Conservation (phyloP, 2,113 vertebrate species). For the Rhinichthys klamathensis region DNA sequence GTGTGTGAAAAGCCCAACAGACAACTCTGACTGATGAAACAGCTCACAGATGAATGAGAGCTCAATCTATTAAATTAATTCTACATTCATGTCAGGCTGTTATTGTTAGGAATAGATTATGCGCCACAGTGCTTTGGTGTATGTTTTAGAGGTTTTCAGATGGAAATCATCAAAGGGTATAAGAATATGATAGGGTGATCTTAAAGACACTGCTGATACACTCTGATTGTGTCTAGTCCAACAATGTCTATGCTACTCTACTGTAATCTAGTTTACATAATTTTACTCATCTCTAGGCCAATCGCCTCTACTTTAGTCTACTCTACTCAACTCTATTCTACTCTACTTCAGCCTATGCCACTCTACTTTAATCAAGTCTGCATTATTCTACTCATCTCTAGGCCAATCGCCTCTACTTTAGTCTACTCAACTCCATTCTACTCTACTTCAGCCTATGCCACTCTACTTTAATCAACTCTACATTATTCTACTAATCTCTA, state of each 20-base stretch:
- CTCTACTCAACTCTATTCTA: not conserved
- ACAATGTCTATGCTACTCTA: not conserved
- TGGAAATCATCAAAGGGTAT: not conserved
- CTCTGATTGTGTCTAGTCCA: not conserved
- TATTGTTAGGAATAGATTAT: not conserved
- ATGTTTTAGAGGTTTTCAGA: not conserved
- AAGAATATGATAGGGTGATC: not conserved
- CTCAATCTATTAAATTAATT: not conserved
- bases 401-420: not conserved
- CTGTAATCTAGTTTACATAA: too few relatives aligned
- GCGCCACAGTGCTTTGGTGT: not conserved
- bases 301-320: not conserved
- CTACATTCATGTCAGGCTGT: not conserved
- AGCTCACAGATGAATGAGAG: conserved; percentile 37
- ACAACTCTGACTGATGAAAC: conserved; percentile 33
- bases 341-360: not conserved
- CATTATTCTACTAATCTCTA: not conserved
- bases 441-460: not conserved
- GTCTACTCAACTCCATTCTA: not conserved
- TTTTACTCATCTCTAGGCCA: not conserved
- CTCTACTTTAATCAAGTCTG: too few relatives aligned
- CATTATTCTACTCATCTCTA: not conserved
- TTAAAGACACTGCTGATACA: not conserved
- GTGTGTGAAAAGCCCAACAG: conserved; percentile 46
- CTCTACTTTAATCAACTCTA: too few relatives aligned